Percentiles rank a stretch among this genome's conserved stretches.
Conservation (phyloP, 2,113 vertebrate genomes). For the Anthoscopus minutus region DNA sequence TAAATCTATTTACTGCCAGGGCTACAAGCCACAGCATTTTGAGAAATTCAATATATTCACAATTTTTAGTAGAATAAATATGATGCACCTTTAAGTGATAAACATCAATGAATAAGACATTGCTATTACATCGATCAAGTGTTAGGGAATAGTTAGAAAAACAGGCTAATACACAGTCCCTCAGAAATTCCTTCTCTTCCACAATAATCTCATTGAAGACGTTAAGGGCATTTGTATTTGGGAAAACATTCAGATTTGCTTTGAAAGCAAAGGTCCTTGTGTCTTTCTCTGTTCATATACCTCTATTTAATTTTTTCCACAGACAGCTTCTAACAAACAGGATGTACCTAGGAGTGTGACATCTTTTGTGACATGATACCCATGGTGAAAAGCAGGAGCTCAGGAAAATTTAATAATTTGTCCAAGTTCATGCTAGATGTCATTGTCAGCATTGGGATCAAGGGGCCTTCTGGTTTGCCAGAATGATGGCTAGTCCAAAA, state of each 20-base stretch:
- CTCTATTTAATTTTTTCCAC: background rate
- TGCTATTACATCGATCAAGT: background rate
- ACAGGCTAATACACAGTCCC: background rate
- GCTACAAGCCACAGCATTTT: background rate
- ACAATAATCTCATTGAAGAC: background rate
- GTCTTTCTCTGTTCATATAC: background rate
- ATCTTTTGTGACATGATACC: background rate
- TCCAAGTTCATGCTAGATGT: background rate
- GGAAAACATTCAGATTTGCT: background rate
- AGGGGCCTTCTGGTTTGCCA: background rate
- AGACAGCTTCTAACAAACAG: background rate
- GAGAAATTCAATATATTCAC: background rate
- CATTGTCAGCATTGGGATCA: background rate
- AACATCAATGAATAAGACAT: background rate
- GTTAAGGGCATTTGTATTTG: background rate
- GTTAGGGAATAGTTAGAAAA: background rate
- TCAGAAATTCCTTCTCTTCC: background rate
- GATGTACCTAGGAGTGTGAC: background rate
- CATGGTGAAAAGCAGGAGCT: background rate
- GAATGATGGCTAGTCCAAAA: background rate
- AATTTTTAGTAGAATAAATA: background rate
- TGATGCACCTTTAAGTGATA: background rate
- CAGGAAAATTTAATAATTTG: background rate
- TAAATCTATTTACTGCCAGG: background rate
- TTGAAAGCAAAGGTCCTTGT: background rate